Conservation (phyloP, 2,888 invertebrate genomes). For the Apantesis nais region DNA sequence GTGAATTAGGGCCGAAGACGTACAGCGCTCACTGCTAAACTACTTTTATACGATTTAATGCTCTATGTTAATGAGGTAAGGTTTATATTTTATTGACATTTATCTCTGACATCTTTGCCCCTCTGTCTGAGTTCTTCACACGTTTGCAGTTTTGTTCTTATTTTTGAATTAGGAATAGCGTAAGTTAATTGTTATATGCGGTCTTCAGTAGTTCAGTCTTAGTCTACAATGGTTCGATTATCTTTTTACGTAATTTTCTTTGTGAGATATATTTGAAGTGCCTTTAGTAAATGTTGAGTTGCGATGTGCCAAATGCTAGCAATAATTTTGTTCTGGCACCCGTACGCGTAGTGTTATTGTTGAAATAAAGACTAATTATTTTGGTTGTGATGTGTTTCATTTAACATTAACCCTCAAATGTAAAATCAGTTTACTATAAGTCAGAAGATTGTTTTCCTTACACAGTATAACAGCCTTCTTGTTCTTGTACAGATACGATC, state of each 20-base stretch:
- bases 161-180: too few relatives aligned
- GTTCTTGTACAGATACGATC: too few relatives aligned
- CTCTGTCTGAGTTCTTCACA: background rate
- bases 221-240: slow-evolving; percentile 4
- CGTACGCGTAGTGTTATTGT: slow-evolving; percentile 33
- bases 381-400: slow-evolving; percentile 34
- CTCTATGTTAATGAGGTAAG: background rate
- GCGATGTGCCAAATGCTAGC: slow-evolving; percentile 42
- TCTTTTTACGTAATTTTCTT: slow-evolving; percentile 31
- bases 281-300: slow-evolving; percentile 36
- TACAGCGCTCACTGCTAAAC: background rate
- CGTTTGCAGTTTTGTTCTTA: too few relatives aligned
- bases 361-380: slow-evolving; percentile 41
- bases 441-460: too few relatives aligned
- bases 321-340: slow-evolving; percentile 30
- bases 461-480: too few relatives aligned
- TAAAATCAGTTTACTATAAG: too few relatives aligned
- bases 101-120: background rate
- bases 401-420: slow-evolving; percentile 1
- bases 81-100: background rate
- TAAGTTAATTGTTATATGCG: background rate
- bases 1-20: background rate
- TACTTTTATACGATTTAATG: background rate
- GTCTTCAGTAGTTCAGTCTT: background rate
- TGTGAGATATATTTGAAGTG: slow-evolving; percentile 30